Base-by-base conservation (phyloP, 1,140 invertebrate genomes). In the Drosophila truncata region DNA sequence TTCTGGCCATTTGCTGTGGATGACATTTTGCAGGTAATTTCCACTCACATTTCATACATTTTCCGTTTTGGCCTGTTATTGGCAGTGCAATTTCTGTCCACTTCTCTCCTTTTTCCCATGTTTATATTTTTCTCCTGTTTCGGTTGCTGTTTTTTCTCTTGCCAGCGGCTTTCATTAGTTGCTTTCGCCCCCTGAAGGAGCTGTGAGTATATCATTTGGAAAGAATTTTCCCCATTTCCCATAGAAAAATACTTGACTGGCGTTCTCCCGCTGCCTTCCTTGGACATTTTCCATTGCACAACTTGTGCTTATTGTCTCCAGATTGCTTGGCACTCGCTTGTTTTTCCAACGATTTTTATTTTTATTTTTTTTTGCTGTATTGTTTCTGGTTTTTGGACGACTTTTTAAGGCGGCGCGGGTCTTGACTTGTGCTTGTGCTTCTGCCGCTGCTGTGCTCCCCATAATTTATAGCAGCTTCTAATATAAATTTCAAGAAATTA, bases 401-500 rank as follows among this genome's bases (percentile, higher is more conserved):
- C 66, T 77, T 60, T 57, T 52, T 60, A 58, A 44, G 74, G 66
- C 37, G 31, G 18, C 52, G 23, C 33, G 31, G 37, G 50, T 70
- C 66, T 69, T 42, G 66, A 50, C 37, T 35, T 20, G 35, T 18
- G 47, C 37, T 35, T 20, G 35, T 18, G 47, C 25, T 49, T 2
- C 29, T 52, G 25, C 4, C 16, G 41, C 50, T 35, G 29, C 42
- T 35, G 47, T 47, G 46, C 46, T 47, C 23, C n/a, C 67, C 80
- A 71, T 84, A 84, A 88, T 88, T 88, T 88, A 88, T 84, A 57
- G 84, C 72, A 60, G 73, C 57, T 61, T 84, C 85, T 78, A 88
- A 88, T 81, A 88, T 84, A 88, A 90, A 88, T 87, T 87, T 88
- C 65, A 46, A 52, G 59, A 84, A 87, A 87, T 87, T 83, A 87